Evolutionary conservation across 2,797 vertebrate genomes (phyloP), one percentile per base, ranked within the genome.

Genomic region (Squalus acanthias): DNA sequence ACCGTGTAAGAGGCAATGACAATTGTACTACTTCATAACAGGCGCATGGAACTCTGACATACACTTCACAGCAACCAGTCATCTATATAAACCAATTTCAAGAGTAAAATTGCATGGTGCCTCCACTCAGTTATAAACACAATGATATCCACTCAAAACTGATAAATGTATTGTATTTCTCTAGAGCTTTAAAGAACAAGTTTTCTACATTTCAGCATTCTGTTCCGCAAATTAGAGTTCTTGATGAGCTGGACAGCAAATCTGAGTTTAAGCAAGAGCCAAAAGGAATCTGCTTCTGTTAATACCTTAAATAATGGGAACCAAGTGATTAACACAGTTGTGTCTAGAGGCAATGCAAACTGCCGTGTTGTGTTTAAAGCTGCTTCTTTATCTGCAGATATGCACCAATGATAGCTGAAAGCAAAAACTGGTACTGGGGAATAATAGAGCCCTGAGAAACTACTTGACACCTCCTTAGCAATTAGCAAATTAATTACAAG

Each of bases 51-150:
- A 98, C 98, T 98, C 98, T 98, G 98, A 99, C 98, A 98, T 98
- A 97, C 97, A 98, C 98, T 98, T 98, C 98, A 98, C 98, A 98
- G 98, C 98, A 98, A 98, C 98, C 98, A 98, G 98, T 98, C 98
- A 98, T 98, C 98, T 98, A 98, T 98, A 99, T 98, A 98, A 98
- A 98, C 98, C 98, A 98, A 98, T 98, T 98, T 98, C 98, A 98
- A 98, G 98, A 98, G 98, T 98, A 99, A 98, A 99, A 99, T 99
- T 99, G 98, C 98, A 98, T 97, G 98, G 98, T 98, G 98, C 97
- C 97, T 98, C 97, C 97, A 97, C 97, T 97, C 98, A 97, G 97
- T 97, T 98, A 98, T 97, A 97, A 98, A 98, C 98, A 98, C 98
- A 98, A 97, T 98, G 98, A 98, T 98, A 98, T 97, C 97, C 97